A percentile compares a stretch with the other conserved stretches of the same genome.
Conservation (phyloP, 1,140 invertebrate genomes). For the Pararge aegeria region DNA sequence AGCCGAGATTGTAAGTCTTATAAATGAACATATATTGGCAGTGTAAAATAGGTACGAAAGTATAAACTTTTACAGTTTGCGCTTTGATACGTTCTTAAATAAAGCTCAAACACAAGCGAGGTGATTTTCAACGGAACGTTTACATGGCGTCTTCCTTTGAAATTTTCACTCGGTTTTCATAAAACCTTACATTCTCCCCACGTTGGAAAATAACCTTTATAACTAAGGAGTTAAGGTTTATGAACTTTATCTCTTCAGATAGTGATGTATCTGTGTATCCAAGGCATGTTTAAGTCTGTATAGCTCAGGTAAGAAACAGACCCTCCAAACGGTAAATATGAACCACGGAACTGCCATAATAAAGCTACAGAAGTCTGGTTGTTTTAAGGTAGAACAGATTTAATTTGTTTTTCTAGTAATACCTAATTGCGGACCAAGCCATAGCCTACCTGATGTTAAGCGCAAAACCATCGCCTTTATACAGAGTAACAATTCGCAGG, state of each 20-base stretch:
- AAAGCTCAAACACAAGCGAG: conserved; percentile 21
- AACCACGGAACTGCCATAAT: neutral
- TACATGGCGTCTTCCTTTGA: conserved; percentile 18
- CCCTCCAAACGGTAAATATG: neutral
- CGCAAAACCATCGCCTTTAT: too few relatives aligned
- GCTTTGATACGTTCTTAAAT: conserved; percentile 16
- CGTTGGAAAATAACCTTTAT: conserved; percentile 11
- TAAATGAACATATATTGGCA: too few relatives aligned
- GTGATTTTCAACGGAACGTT: conserved; percentile 27
- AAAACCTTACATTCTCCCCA: conserved; percentile 7
- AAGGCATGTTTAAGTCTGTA: conserved; percentile 21
- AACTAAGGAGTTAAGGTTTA: neutral
- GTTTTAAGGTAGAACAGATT: too few relatives aligned
- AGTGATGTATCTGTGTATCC: conserved; percentile 20
- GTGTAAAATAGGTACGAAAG: neutral
- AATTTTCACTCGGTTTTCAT: conserved; percentile 22
- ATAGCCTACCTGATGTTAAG: too few relatives aligned
- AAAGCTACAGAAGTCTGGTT: neutral
- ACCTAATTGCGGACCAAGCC: too few relatives aligned
- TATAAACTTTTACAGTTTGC: conserved; percentile 10
- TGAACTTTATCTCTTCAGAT: neutral
- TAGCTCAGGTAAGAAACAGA: conserved; percentile 18
- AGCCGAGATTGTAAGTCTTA: too few relatives aligned
- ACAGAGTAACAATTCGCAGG: too few relatives aligned
- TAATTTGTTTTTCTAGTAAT: too few relatives aligned